Percentiles rank a stretch among this genome's conserved stretches.
Evolutionary conservation across 2,888 invertebrate species (phyloP).

Genomic region (Sceliomorpha sp.): DNA sequence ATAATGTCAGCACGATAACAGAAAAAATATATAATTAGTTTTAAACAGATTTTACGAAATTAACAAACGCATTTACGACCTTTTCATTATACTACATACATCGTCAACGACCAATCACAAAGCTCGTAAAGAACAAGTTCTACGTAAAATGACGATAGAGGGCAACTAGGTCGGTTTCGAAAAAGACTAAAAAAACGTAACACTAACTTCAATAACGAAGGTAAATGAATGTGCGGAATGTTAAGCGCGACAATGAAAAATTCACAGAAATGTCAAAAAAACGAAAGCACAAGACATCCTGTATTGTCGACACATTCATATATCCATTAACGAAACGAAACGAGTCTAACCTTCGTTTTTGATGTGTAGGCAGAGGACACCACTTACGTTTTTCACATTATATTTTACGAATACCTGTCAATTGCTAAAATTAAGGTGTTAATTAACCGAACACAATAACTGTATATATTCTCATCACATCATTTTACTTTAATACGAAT

Average conservation of each 20-base stretch:
- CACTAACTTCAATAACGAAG: slow-evolving; percentile 67
- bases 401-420: slow-evolving; percentile 6
- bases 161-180: slow-evolving; percentile 65
- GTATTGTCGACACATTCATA: slow-evolving; percentile 12
- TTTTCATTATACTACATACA: no score
- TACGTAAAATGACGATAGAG: slow-evolving; percentile 65
- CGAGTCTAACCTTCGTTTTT: slow-evolving; percentile 66
- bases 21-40: no score
- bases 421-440: background rate
- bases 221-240: background rate
- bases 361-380: slow-evolving; percentile 71
- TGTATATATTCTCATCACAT: slow-evolving; percentile 9
- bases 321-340: slow-evolving; percentile 37
- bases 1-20: slow-evolving; percentile 33
- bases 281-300: background rate
- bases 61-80: no score
- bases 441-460: background rate
- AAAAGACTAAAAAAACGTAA: slow-evolving; percentile 65
- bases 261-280: slow-evolving; percentile 11
- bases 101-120: slow-evolving; percentile 75
- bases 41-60: no score
- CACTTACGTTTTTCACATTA: slow-evolving; percentile 61
- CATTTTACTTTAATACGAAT: no score
- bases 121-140: slow-evolving; percentile 32
- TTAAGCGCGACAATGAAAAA: background rate